Percentiles rank a stretch among this genome's conserved stretches.
Evolutionary conservation across 2,113 vertebrate species (phyloP).

Genomic region (Corydoras maculifer): DNA sequence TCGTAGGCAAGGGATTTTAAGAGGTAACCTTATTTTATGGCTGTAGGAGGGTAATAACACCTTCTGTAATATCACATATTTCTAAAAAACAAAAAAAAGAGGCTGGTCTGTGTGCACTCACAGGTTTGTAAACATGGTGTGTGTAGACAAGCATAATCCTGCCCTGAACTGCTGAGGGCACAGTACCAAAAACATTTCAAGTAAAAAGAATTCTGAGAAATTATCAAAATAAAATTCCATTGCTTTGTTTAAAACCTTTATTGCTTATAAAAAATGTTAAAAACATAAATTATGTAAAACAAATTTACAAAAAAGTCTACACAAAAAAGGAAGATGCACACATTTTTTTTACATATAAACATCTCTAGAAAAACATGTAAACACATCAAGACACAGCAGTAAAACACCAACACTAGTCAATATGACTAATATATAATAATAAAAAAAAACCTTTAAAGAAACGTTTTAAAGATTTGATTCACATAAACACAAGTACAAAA

Average conservation of each 20-base stretch:
- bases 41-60: too few species aligned
- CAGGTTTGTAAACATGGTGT: too few species aligned
- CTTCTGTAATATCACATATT: too few species aligned
- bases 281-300: conserved; percentile 58
- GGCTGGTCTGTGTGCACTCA: too few species aligned
- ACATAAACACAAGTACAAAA: conserved; percentile 8
- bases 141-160: too few species aligned
- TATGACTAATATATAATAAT: conserved; percentile 61
- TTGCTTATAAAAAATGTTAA: conserved; percentile 39
- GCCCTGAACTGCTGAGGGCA: not conserved
- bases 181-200: not conserved
- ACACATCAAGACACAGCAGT: conserved; percentile 33
- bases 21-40: too few species aligned
- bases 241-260: conserved; percentile 51
- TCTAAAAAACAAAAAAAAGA: too few species aligned
- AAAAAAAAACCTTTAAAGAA: conserved; percentile 30
- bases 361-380: conserved; percentile 46
- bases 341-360: not conserved
- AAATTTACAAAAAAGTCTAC: conserved; percentile 58
- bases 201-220: not conserved
- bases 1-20: too few species aligned
- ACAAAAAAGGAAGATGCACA: conserved; percentile 8
- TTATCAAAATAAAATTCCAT: conserved; percentile 50
- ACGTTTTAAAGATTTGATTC: conserved; percentile 26
- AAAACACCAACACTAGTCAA: conserved; percentile 59